These are phyloP conservation scores for Psilanteris sp. DNA, from an alignment of 1,140 invertebrate genomes.

Conservation along the genomic window DNA sequence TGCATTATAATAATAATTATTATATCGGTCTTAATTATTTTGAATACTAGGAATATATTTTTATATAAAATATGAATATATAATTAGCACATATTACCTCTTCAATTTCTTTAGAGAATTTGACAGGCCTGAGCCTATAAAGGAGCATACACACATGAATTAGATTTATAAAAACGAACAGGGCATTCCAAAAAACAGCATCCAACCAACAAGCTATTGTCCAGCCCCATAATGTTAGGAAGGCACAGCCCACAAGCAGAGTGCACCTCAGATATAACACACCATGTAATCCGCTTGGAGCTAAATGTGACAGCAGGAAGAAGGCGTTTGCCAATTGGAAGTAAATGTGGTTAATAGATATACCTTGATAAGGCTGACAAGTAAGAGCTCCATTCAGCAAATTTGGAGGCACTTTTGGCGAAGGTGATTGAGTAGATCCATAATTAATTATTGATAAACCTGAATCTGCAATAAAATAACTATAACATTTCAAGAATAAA, in stretches of 20 bases:
- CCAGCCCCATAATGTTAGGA: constrained; percentile 90
- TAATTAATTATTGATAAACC: constrained; percentile 71
- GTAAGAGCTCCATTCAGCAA: constrained; percentile 76
- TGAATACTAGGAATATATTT: no score
- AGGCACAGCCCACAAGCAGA: constrained; percentile 87
- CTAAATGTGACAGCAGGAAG: constrained; percentile 89
- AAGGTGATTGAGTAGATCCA: constrained; percentile 71
- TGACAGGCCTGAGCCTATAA: constrained; percentile 89
- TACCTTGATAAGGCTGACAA: constrained; percentile 79
- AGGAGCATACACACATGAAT: constrained; percentile 89
- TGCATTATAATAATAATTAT: no score
- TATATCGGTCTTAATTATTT: no score
- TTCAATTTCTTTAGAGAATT: constrained; percentile 91
- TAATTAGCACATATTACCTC: constrained; percentile 81
- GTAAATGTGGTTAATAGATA: constrained; percentile 85
- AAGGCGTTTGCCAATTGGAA: constrained; percentile 92
- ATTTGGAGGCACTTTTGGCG: constrained; percentile 78
- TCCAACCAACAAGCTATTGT: constrained; percentile 91
- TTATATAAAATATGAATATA: no score
- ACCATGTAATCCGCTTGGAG: constrained; percentile 88
- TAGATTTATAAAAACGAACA: constrained; percentile 90
- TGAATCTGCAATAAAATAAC: constrained; percentile 63
- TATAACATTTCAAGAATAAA: constrained; percentile 3
- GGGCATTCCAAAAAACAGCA: constrained; percentile 91
- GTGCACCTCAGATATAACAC: constrained; percentile 88